A percentile compares a stretch with the other conserved stretches of the same genome.
Evolutionary conservation across 2,113 vertebrate species (phyloP).

Genomic region (Brachirus orientalis): DNA sequence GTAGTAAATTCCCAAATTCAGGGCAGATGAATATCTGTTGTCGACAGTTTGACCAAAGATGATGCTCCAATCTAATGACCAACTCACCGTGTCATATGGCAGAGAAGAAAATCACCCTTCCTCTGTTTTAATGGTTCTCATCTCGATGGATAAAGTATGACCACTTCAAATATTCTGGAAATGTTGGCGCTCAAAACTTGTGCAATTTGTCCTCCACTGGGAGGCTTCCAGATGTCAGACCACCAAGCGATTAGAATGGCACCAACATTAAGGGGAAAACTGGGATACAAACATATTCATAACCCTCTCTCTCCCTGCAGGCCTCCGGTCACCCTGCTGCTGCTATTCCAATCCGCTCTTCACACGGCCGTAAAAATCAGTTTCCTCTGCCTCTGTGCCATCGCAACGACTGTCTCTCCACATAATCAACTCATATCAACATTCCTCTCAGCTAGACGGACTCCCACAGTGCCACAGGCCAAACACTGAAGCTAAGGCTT

Average conservation of each 20-base stretch:
- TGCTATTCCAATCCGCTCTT: conserved; percentile 59
- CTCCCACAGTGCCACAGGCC: conserved; percentile 58
- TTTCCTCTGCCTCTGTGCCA: conserved; percentile 69
- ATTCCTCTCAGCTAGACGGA: conserved; percentile 54
- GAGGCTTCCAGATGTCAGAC: conserved; percentile 77
- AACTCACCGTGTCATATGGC: too few species aligned
- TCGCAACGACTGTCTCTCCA: conserved; percentile 62
- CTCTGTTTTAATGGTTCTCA: conserved; percentile 70
- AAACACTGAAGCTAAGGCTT: conserved; percentile 31
- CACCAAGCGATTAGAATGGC: conserved; percentile 78
- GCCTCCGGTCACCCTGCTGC: conserved; percentile 50
- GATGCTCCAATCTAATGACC: conserved; percentile 64
- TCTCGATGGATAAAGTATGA: conserved; percentile 72
- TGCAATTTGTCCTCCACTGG: conserved; percentile 65
- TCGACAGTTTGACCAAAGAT: conserved; percentile 56
- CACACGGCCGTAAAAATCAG: conserved; percentile 67
- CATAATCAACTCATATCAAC: conserved; percentile 73
- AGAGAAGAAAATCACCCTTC: conserved; percentile 48
- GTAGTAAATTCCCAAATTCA: too few species aligned
- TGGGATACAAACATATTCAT: conserved; percentile 74
- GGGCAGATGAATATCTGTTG: conserved; percentile 60
- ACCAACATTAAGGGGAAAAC: conserved; percentile 66
- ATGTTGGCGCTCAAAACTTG: conserved; percentile 51
- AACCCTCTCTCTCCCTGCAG: conserved; percentile 57
- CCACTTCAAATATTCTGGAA: conserved; percentile 75